These are phyloP conservation scores for Eospalax fontanierii DNA, from an alignment of 2,797 vertebrate species.

Conservation along the genomic window DNA sequence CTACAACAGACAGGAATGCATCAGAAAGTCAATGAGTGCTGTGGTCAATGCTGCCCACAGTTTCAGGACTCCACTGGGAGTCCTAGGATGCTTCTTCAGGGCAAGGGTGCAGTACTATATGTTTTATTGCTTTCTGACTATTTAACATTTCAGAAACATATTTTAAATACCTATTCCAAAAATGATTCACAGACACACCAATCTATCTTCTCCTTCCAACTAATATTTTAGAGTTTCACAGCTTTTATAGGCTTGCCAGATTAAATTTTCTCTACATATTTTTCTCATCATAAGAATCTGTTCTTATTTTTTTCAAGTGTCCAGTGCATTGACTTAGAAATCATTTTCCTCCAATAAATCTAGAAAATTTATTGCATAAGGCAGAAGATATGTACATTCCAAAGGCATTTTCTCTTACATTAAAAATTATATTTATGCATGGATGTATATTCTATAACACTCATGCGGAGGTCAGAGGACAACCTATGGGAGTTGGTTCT, in stretches of 20 bases:
- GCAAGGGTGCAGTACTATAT: not conserved
- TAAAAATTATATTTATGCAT: too few species aligned
- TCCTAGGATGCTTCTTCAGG: not conserved
- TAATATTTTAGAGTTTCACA: not conserved
- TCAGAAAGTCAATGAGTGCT: too few species aligned
- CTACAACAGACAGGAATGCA: not conserved
- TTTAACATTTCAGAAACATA: not conserved
- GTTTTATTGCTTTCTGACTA: not conserved
- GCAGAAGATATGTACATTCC: not conserved
- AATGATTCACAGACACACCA: not conserved
- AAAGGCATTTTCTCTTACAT: not conserved
- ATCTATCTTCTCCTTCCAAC: not conserved
- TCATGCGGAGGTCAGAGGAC: not conserved
- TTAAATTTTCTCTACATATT: not conserved
- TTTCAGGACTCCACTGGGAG: not conserved
- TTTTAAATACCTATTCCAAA: slow-evolving; percentile 21
- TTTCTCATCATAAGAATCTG: not conserved
- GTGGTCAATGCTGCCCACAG: too few species aligned
- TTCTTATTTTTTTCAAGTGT: not conserved
- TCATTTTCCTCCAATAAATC: not conserved
- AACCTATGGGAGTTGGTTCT: not conserved
- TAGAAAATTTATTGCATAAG: not conserved
- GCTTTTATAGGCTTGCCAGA: not conserved
- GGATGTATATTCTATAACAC: not conserved
- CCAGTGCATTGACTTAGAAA: not conserved